Base-by-base conservation (phyloP, 2,888 invertebrate genomes). In the Mesodorylaimus sp. region DNA sequence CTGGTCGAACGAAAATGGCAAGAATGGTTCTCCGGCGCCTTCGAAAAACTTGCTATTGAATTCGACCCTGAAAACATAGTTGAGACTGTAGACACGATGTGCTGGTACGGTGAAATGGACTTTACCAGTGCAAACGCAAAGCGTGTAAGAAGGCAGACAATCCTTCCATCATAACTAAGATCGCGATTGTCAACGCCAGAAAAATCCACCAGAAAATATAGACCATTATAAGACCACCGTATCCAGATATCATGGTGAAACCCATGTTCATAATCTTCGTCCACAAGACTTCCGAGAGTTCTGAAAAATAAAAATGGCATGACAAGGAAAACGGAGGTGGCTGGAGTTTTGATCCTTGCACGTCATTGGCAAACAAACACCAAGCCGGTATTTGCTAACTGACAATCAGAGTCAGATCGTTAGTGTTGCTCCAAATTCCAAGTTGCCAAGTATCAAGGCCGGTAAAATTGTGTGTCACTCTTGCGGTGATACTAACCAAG, bases 41-140 rank as follows among this genome's bases (percentile, higher is more conserved):
- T 75, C 69, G 69, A 95, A 95, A 74, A 97, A 95, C 70, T 95
- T 97, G 71, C 86, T 89, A 71, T 95, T 89, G 76, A 95, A 95
- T 71, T 95, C 95, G 55, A 95, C 93, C 84, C 83, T 84, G 64
- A 36, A 67, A 62, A 52, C n/a, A n/a, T n/a, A n/a, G n/a, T n/a
- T n/a, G n/a, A n/a, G n/a, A n/a, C n/a, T n/a, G n/a, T n/a, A n/a
- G n/a, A n/a, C n/a, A n/a, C n/a, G n/a, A n/a, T n/a, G n/a, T n/a
- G n/a, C n/a, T n/a, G n/a, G n/a, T n/a, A n/a, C n/a, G n/a, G n/a
- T n/a, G n/a, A n/a, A n/a, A n/a, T n/a, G n/a, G n/a, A n/a, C n/a
- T n/a, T n/a, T 45, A 64, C 66, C 66, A 66, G 52, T 66, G 66
- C 46, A 66, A 58, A 58, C 66, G 65, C 37, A 66, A 61, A 1